phyloP scores from a whole-genome alignment of 1,140 invertebrate genomes.

The Brachionus asplanchnoidis region DNA sequence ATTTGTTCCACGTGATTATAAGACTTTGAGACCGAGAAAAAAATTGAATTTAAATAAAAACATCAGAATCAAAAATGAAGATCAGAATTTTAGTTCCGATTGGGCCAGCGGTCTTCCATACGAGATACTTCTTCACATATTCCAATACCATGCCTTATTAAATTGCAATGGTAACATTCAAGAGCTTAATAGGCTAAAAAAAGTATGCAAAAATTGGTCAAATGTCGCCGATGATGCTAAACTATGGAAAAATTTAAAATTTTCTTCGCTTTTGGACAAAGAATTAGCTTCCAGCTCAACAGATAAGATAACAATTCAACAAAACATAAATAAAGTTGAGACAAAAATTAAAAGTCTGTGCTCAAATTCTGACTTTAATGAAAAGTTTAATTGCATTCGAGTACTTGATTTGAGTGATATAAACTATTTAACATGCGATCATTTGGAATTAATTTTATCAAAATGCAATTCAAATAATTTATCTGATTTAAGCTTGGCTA shows the following conservation, averaged over 20 bases:
- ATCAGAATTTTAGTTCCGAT: not conserved
- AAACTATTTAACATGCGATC: not conserved
- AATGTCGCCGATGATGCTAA: not conserved
- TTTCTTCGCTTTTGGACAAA: not conserved
- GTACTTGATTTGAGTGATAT: slow-evolving; percentile 15
- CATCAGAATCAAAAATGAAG: not conserved
- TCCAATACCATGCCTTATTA: not conserved
- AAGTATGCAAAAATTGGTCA: slow-evolving; percentile 23
- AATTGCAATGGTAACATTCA: not conserved
- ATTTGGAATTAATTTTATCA: slow-evolving; percentile 14
- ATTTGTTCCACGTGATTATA: not conserved
- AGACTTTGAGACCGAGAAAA: not conserved
- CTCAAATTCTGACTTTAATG: not conserved
- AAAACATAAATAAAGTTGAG: not conserved
- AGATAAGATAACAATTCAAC: slow-evolving; percentile 4
- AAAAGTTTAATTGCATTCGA: not conserved
- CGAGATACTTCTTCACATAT: slow-evolving; percentile 21
- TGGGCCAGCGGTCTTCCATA: slow-evolving; percentile 16
- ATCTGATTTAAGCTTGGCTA: not conserved
- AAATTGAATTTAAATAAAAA: not conserved
- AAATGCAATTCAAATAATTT: slow-evolving; percentile 28
- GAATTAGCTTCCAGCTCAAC: not conserved
- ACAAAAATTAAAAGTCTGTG: not conserved
- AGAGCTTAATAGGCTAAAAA: not conserved
- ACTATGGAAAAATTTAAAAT: slow-evolving; percentile 24